Conservation (phyloP, 2,888 invertebrate genomes). For the Priapulus caudatus region DNA sequence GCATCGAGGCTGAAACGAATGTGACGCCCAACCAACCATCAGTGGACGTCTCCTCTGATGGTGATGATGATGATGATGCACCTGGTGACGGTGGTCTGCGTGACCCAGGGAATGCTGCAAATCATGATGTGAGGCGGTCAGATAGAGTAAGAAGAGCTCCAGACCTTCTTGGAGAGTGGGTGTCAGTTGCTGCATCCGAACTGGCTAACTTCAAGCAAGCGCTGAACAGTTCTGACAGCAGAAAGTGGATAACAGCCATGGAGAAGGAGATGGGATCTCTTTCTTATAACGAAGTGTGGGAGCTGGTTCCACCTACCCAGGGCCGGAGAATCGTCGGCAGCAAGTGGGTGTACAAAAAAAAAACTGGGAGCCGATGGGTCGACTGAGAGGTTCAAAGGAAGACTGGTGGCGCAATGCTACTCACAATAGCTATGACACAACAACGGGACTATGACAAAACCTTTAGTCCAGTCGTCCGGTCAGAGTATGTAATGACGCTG, state of each 20-base stretch:
- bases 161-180: not conserved
- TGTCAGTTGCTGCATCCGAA: not conserved
- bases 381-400: slow-evolving; percentile 12
- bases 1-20: no score
- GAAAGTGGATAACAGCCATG: not conserved
- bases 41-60: no score
- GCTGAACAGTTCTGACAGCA: not conserved
- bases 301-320: not conserved
- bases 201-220: not conserved
- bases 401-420: slow-evolving; percentile 18
- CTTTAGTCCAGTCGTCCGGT: slow-evolving; percentile 21
- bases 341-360: slow-evolving; percentile 13
- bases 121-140: no score
- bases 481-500: slow-evolving; percentile 18
- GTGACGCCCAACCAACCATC: no score
- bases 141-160: no score
- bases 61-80: no score
- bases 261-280: not conserved
- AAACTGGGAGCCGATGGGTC: slow-evolving; percentile 8
- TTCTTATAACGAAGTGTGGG: not conserved
- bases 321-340: not conserved
- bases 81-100: no score
- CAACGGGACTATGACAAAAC: slow-evolving; percentile 23
- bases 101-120: no score
- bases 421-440: no score